Evolutionary conservation across 1,140 invertebrate genomes (phyloP).

Genomic region (Oncopodura yosiiana): DNA sequence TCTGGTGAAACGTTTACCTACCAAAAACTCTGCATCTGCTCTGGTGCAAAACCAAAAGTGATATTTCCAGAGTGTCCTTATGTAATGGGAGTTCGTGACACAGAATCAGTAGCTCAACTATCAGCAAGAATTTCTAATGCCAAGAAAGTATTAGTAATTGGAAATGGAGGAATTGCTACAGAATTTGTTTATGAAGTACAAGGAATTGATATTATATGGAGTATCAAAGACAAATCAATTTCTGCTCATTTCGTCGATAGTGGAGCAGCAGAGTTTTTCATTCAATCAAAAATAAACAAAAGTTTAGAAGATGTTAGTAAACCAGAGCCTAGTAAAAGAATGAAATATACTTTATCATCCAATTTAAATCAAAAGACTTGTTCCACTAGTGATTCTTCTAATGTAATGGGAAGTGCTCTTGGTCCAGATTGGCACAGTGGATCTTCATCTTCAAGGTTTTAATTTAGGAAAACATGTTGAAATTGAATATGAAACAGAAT

Average conservation of each 20-base stretch:
- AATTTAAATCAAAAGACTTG: not conserved
- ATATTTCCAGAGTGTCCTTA: constrained; percentile 46
- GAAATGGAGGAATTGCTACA: constrained; percentile 96
- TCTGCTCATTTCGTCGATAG: constrained; percentile 88
- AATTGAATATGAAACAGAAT: constrained; percentile 52
- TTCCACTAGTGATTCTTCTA: not conserved
- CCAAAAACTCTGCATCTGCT: constrained; percentile 79
- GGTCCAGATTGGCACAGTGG: constrained; percentile 88
- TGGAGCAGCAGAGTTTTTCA: constrained; percentile 90
- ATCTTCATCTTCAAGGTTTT: constrained; percentile 53
- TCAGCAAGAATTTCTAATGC: constrained; percentile 57
- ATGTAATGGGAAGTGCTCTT: constrained; percentile 63
- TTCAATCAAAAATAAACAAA: constrained; percentile 37
- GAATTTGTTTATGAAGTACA: constrained; percentile 82
- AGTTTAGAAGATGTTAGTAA: not conserved
- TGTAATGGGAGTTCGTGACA: constrained; percentile 77
- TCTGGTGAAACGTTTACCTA: constrained; percentile 54
- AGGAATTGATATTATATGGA: constrained; percentile 80
- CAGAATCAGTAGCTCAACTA: constrained; percentile 81
- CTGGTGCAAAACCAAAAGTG: constrained; percentile 73
- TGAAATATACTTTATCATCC: constrained; percentile 54
- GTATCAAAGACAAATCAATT: constrained; percentile 85
- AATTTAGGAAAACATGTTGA: constrained; percentile 38
- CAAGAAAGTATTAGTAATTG: constrained; percentile 68
- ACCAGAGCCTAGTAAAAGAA: constrained; percentile 47